Evolutionary conservation across 2,888 invertebrate genomes (phyloP).

Genomic region (Embidobia sp.): DNA sequence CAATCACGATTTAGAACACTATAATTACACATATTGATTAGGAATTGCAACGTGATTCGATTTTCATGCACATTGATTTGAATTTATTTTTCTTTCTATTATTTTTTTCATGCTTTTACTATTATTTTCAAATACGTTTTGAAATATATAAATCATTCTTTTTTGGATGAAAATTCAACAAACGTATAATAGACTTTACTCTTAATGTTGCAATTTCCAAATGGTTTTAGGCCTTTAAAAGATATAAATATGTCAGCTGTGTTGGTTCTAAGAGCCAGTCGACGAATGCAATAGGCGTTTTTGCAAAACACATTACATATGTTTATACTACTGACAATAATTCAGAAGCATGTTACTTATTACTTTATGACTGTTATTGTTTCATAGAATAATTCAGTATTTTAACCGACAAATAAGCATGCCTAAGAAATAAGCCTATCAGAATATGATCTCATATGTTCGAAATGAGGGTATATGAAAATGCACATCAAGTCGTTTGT

Average conservation of each 20-base stretch:
- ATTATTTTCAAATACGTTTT: too few relatives aligned
- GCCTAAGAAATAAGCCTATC: slow-evolving; percentile 14
- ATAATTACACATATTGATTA: too few relatives aligned
- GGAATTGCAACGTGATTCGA: too few relatives aligned
- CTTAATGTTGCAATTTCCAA: too few relatives aligned
- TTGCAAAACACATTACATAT: slow-evolving; percentile 56
- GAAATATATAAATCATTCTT: too few relatives aligned
- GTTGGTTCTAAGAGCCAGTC: slow-evolving; percentile 7
- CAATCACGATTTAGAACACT: slow-evolving; percentile 47
- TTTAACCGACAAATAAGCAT: neutral
- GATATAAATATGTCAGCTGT: slow-evolving; percentile 13
- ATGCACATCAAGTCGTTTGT: too few relatives aligned
- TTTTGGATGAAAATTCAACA: too few relatives aligned
- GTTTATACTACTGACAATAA: slow-evolving; percentile 51
- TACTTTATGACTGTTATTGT: slow-evolving; percentile 13
- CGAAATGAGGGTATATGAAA: too few relatives aligned
- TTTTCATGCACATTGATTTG: too few relatives aligned
- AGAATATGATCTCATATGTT: slow-evolving; percentile 35
- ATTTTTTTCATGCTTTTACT: too few relatives aligned
- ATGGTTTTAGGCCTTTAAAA: slow-evolving; percentile 33
- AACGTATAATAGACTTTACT: too few relatives aligned
- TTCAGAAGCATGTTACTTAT: slow-evolving; percentile 55
- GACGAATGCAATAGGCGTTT: slow-evolving; percentile 33
- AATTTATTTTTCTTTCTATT: too few relatives aligned
- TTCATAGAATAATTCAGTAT: slow-evolving; percentile 5